Evolutionary conservation across 2,797 vertebrate genomes (phyloP), one percentile per base, ranked within the genome.

Genomic region (Tamandua tetradactyla): DNA sequence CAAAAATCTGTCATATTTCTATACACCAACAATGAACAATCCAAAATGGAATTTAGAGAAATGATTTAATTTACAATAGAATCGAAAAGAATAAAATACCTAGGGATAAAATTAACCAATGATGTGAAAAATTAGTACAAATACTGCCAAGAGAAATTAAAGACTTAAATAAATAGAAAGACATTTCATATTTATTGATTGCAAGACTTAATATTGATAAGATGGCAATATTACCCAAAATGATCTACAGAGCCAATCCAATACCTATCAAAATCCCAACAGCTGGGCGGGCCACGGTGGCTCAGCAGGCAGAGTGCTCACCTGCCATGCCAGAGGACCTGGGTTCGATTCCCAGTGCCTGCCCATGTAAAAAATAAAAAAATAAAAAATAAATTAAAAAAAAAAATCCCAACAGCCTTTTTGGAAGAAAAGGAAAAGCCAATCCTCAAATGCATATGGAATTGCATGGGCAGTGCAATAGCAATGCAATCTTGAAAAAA

Each of bases 1-100:
- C 20, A 7, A 82, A 82, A 80, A 66, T 40, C 25, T 76, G 42
- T 17, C 40, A n/a, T 80, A 42, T 68, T 95, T 91, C 37, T 37
- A 75, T 23, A 72, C 30, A 87, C 12, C 85, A n/a, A n/a, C 75
- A 84, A 71, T 44, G 42, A 93, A 47, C 83, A 86, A 76, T 32
- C 22, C n/a, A 75, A 84, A 88, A 83, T 74, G 5, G 15, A 79
- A 94, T 47, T 32, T n/a, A 69, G 79, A 89, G 89, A 84, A 92
- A 94, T 10, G 69, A 72, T 59, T 93, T 52, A 17, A 91, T 25
- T 87, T 76, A 88, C 3, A 62, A 81, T 23, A 66, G 13, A 62
- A 89, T 87, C 37, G 69, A 44, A 61, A 64, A 88, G 57, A 91
- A 85, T 72, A 87, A 88, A 93, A 62, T n/a, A 18, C 57, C 40